phyloP scores from a whole-genome alignment of 2,888 invertebrate genomes.

The Calameuta filiformis region DNA sequence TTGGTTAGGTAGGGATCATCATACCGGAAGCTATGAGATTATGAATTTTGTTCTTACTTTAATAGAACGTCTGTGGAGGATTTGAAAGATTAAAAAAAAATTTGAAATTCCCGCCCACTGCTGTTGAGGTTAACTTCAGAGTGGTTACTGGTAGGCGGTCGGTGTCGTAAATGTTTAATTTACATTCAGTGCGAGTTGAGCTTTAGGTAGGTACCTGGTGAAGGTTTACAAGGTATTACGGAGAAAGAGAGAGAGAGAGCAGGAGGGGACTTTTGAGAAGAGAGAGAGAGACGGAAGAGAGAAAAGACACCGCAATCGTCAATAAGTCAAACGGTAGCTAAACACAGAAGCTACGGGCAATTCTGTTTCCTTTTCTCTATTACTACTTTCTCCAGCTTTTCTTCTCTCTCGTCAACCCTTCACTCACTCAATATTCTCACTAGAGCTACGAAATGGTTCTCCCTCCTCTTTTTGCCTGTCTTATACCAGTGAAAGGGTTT shows the following conservation, averaged over 20 bases:
- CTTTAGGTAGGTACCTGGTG: background rate
- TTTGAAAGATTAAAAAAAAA: no score
- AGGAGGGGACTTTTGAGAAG: background rate
- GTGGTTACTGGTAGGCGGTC: constrained; percentile 6
- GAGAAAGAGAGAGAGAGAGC: background rate
- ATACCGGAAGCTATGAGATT: no score
- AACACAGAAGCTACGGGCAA: background rate
- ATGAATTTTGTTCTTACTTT: no score
- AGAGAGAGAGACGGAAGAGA: background rate
- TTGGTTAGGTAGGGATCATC: no score
- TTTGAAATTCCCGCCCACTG: background rate
- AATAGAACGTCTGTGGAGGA: no score
- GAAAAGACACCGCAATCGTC: constrained; percentile 2
- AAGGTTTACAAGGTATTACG: background rate
- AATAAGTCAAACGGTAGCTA: constrained; percentile 3
- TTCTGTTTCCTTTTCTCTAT: no score
- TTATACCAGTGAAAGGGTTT: constrained; percentile 28
- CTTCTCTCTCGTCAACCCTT: constrained; percentile 16
- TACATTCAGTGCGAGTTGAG: constrained; percentile 17
- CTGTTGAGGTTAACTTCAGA: background rate
- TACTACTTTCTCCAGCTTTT: no score
- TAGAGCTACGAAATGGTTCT: constrained; percentile 12
- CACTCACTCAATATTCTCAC: constrained; percentile 6
- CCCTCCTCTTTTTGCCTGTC: constrained; percentile 3
- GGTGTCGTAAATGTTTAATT: constrained; percentile 17